Percentiles rank a stretch among this genome's conserved stretches.
Conservation (phyloP, 2,113 vertebrate species). For the Takifugu bimaculatus region DNA sequence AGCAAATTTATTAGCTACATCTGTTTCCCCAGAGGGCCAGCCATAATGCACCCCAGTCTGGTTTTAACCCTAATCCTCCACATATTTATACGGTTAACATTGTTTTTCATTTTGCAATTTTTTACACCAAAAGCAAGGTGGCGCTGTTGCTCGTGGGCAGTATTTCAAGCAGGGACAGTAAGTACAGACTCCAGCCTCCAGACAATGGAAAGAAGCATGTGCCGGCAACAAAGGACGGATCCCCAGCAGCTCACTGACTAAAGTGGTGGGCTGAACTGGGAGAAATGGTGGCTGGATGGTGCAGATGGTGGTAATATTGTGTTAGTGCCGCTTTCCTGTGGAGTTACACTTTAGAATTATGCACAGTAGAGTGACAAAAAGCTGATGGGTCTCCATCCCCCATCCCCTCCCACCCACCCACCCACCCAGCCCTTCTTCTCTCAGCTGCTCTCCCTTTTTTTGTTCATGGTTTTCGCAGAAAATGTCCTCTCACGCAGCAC, state of each 20-base stretch:
- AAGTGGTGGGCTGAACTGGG: conserved; percentile 12
- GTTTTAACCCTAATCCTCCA: too few relatives aligned
- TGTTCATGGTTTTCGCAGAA: conserved; percentile 43
- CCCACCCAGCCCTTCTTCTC: conserved; percentile 18
- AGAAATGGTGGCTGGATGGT: background rate
- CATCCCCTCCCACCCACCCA: conserved; percentile 43
- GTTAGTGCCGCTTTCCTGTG: background rate
- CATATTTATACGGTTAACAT: too few relatives aligned
- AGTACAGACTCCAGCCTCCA: background rate
- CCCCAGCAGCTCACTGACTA: conserved; percentile 11
- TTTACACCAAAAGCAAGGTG: background rate
- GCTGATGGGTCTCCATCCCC: conserved; percentile 58
- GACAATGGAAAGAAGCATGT: conserved; percentile 26
- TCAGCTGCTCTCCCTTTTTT: conserved; percentile 57
- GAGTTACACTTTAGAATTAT: conserved; percentile 16
- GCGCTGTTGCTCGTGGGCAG: too few relatives aligned
- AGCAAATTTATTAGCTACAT: too few relatives aligned
- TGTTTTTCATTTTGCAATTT: background rate
- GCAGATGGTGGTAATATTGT: background rate
- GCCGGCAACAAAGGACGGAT: conserved; percentile 58
- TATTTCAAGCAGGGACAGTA: background rate
- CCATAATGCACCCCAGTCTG: too few relatives aligned
- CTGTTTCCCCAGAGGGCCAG: too few relatives aligned
- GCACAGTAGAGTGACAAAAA: conserved; percentile 32
- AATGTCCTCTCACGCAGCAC: conserved; percentile 6